Evolutionary conservation across 2,113 vertebrate genomes (phyloP).

Genomic region (Hoplias malabaricus): DNA sequence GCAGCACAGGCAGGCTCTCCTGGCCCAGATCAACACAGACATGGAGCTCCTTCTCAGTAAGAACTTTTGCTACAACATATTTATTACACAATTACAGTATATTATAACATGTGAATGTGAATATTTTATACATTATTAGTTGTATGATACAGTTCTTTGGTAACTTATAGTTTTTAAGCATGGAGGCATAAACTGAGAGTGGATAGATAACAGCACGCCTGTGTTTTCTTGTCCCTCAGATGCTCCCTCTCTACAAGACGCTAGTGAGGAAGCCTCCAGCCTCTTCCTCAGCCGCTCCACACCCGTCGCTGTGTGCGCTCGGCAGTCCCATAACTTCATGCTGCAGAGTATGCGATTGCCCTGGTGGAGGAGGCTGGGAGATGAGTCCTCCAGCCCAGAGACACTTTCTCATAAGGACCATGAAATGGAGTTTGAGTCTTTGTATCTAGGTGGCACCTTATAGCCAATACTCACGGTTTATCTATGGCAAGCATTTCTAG

Average conservation of each 20-base stretch:
- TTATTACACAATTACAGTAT: no score
- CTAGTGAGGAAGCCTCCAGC: slow-evolving; percentile 68
- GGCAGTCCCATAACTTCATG: slow-evolving; percentile 77
- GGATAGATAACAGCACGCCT: neutral
- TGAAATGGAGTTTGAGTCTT: slow-evolving; percentile 75
- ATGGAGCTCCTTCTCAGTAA: slow-evolving; percentile 64
- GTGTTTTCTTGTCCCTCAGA: slow-evolving; percentile 64
- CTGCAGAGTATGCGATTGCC: slow-evolving; percentile 79
- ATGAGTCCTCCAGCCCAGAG: slow-evolving; percentile 68
- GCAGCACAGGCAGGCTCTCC: slow-evolving; percentile 74
- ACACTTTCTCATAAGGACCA: slow-evolving; percentile 66
- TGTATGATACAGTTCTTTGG: neutral
- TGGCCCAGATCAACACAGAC: slow-evolving; percentile 82
- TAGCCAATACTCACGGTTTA: no score
- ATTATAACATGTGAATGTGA: no score
- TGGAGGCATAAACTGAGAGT: neutral
- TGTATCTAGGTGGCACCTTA: slow-evolving; percentile 75
- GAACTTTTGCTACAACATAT: neutral
- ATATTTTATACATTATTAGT: no score
- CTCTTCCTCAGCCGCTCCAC: slow-evolving; percentile 82
- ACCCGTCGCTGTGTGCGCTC: slow-evolving; percentile 80
- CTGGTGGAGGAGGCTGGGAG: slow-evolving; percentile 90
- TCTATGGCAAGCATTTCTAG: no score
- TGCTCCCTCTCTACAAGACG: slow-evolving; percentile 78
- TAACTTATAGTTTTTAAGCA: neutral